Evolutionary conservation across 2,888 invertebrate species (phyloP).

Genomic region (Bimastos eiseni): DNA sequence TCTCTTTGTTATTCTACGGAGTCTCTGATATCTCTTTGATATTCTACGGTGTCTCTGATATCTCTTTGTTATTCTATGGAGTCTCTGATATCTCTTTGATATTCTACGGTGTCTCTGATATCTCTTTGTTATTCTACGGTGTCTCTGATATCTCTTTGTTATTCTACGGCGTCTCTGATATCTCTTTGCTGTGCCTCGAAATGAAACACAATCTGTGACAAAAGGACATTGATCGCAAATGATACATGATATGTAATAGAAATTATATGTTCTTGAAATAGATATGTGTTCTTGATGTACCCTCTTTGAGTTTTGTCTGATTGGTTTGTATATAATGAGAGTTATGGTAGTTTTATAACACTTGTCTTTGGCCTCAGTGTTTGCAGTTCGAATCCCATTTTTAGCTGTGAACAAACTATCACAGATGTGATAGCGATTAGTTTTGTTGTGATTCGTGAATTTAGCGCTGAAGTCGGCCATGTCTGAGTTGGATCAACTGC

Average conservation of each 20-base stretch:
- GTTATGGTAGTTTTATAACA: neutral
- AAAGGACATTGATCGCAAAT: neutral
- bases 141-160: too few species aligned
- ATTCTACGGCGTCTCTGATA: too few species aligned
- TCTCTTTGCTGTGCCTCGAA: too few species aligned
- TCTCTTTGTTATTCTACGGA: too few species aligned
- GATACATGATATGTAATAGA: neutral
- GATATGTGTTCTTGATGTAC: neutral
- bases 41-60: too few species aligned
- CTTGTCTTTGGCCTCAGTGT: neutral
- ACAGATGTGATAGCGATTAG: neutral
- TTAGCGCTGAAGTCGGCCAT: slow-evolving; percentile 35
- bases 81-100: too few species aligned
- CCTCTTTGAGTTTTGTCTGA: neutral
- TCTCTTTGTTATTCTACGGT: too few species aligned
- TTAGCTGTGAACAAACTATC: neutral
- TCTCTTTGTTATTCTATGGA: too few species aligned
- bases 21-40: too few species aligned
- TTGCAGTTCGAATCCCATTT: neutral
- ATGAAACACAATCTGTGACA: too few species aligned
- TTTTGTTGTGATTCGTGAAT: neutral
- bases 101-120: too few species aligned
- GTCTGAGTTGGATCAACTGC: slow-evolving; percentile 31
- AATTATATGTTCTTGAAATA: neutral
- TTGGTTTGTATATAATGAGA: neutral